These are phyloP conservation scores for Plebejus melissa DNA, from an alignment of 2,888 invertebrate species.

Conservation along the genomic window DNA sequence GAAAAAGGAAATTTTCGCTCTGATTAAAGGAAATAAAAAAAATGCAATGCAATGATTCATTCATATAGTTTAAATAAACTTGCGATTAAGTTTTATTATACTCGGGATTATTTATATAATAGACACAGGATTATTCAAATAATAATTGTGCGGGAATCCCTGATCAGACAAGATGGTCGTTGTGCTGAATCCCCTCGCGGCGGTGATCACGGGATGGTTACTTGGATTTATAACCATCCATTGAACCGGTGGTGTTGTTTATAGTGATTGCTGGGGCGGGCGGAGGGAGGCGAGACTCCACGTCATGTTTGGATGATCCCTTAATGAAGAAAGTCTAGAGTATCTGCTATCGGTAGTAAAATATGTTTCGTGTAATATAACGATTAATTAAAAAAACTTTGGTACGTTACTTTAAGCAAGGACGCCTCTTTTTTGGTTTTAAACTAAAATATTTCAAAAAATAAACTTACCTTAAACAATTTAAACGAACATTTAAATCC, in stretches of 20 bases:
- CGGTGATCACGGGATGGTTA: background rate
- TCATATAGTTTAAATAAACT: too few species aligned
- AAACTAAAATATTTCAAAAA: background rate
- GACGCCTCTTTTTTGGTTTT: background rate
- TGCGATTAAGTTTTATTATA: too few species aligned
- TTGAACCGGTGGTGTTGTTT: background rate
- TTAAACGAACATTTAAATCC: background rate
- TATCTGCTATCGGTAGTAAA: background rate
- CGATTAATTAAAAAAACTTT: background rate
- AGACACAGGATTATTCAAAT: background rate
- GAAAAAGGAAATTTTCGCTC: too few species aligned
- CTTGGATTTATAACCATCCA: background rate
- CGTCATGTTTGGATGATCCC: background rate
- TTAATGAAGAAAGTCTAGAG: background rate
- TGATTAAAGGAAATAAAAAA: too few species aligned
- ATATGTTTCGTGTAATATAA: background rate
- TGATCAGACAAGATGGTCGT: background rate
- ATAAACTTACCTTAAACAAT: background rate
- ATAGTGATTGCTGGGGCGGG: background rate
- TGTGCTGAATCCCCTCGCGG: background rate
- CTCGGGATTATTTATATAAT: too few species aligned
- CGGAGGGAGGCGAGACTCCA: background rate
- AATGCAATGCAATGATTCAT: too few species aligned
- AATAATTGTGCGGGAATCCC: background rate
- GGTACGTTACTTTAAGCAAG: background rate